These are phyloP conservation scores for Noctuana brunneofusca DNA, from an alignment of 2,888 invertebrate species.

Conservation along the genomic window DNA sequence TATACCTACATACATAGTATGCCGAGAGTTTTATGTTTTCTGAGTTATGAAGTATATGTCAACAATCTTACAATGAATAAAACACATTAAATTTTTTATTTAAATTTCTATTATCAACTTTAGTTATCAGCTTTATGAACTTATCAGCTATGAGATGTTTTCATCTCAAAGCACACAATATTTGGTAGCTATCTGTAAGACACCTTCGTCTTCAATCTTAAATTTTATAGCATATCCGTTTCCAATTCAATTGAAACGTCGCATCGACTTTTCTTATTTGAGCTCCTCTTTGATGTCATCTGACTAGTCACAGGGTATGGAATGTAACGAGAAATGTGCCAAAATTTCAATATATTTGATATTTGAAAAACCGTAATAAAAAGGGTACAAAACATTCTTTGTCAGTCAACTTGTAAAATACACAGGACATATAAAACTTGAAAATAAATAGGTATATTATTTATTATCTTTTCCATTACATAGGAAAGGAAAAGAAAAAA, in stretches of 20 bases:
- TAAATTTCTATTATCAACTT: neutral
- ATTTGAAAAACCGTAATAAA: neutral
- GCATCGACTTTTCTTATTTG: slow-evolving; percentile 27
- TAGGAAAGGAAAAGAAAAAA: too few relatives aligned
- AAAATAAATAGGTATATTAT: too few relatives aligned
- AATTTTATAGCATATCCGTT: slow-evolving; percentile 35
- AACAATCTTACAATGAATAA: too few relatives aligned
- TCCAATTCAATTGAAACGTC: slow-evolving; percentile 33
- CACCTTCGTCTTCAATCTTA: neutral
- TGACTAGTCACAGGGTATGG: slow-evolving; percentile 9
- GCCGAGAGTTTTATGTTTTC: too few relatives aligned
- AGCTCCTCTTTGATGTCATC: slow-evolving; percentile 24
- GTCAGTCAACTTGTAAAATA: too few relatives aligned
- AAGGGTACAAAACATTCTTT: too few relatives aligned
- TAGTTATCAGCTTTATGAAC: neutral
- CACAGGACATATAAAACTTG: too few relatives aligned
- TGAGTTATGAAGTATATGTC: too few relatives aligned
- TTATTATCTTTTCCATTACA: too few relatives aligned
- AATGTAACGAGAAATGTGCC: neutral
- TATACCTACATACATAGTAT: too few relatives aligned
- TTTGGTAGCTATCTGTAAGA: neutral
- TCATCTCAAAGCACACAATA: too few relatives aligned
- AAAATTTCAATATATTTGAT: neutral
- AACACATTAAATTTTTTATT: too few relatives aligned
- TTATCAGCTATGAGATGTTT: neutral